These are phyloP conservation scores for Notamacropus eugenii DNA, from an alignment of 2,797 vertebrate genomes.

Conservation along the genomic window DNA sequence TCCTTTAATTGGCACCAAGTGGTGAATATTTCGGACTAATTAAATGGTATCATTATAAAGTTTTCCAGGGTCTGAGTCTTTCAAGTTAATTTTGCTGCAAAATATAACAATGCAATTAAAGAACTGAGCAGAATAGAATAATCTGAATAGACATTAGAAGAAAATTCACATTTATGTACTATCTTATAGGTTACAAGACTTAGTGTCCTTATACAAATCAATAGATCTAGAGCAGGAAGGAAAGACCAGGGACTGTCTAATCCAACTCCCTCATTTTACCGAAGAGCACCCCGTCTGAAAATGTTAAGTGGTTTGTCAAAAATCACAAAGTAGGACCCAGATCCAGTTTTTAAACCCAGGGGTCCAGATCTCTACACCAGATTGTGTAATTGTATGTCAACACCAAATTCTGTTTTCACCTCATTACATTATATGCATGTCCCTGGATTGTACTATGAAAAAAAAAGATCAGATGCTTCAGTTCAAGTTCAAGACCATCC, in stretches of 20 bases:
- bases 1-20: not conserved
- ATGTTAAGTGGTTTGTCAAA: not conserved
- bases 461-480: too few relatives aligned
- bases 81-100: not conserved
- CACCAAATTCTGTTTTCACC: not conserved
- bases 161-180: not conserved
- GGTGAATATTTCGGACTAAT: not conserved
- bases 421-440: not conserved
- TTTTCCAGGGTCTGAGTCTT: not conserved
- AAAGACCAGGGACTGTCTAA: not conserved
- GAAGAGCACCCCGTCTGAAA: not conserved
- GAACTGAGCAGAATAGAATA: not conserved
- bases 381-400: not conserved
- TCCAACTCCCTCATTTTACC: not conserved
- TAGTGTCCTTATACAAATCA: not conserved
- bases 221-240: not conserved
- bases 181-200: not conserved
- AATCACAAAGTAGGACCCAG: not conserved
- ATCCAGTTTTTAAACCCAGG: not conserved
- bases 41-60: not conserved
- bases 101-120: constrained; percentile 3
- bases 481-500: too few relatives aligned
- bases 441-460: not conserved
- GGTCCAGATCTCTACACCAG: not conserved
- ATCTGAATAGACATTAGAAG: not conserved